Percentiles rank a stretch among this genome's conserved stretches.
These are phyloP conservation scores for Ectropis grisescens DNA, from an alignment of 1,140 invertebrate genomes.

Conservation along the genomic window DNA sequence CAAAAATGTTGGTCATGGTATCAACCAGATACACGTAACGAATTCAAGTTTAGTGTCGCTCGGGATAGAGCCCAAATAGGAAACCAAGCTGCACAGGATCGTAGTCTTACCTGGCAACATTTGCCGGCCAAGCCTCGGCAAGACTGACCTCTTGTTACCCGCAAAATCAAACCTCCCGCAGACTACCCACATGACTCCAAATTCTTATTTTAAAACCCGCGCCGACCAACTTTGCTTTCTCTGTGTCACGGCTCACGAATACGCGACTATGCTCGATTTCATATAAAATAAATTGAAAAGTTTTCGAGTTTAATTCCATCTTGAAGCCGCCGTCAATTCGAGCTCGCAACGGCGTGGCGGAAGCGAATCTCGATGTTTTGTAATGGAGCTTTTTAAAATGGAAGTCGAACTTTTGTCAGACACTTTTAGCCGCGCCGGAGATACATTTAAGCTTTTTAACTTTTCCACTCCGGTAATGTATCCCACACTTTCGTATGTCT, in stretches of 20 bases:
- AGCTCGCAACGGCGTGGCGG: slow-evolving; percentile 43
- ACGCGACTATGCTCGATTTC: slow-evolving; percentile 26
- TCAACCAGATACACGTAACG: slow-evolving; percentile 52
- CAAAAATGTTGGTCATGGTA: too few relatives aligned
- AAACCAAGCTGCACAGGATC: not conserved
- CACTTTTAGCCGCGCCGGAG: slow-evolving; percentile 66
- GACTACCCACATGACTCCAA: too few relatives aligned
- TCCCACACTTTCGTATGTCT: slow-evolving; percentile 52
- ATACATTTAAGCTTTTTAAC: slow-evolving; percentile 71
- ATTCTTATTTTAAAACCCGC: too few relatives aligned
- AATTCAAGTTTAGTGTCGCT: slow-evolving; percentile 54
- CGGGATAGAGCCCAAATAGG: slow-evolving; percentile 15
- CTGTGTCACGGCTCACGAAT: slow-evolving; percentile 7
- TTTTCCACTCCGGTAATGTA: slow-evolving; percentile 69
- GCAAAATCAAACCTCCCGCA: too few relatives aligned
- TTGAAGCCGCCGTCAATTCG: slow-evolving; percentile 33
- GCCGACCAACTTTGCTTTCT: slow-evolving; percentile 9
- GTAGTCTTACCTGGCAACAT: too few relatives aligned
- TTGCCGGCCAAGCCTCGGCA: too few relatives aligned
- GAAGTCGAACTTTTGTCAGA: slow-evolving; percentile 70
- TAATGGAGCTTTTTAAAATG: slow-evolving; percentile 71
- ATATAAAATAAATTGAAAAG: slow-evolving; percentile 51
- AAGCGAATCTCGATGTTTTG: slow-evolving; percentile 68
- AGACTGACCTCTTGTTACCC: too few relatives aligned
- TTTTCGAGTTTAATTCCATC: slow-evolving; percentile 51